A percentile compares a stretch with the other conserved stretches of the same genome.
Conservation (phyloP, 2,888 invertebrate genomes). For the Diogma glabrata region DNA sequence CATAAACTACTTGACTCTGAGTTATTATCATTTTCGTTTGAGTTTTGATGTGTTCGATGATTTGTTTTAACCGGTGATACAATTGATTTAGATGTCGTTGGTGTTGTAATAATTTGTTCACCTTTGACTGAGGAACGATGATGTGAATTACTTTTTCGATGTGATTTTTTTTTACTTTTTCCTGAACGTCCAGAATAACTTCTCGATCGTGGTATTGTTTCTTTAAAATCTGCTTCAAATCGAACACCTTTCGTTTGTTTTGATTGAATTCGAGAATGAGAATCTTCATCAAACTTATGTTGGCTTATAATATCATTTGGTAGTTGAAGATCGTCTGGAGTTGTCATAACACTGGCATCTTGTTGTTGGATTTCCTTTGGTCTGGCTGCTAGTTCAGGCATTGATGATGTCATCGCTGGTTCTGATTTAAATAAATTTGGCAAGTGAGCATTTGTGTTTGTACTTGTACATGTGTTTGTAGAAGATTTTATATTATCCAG, state of each 20-base stretch:
- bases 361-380: slow-evolving; percentile 25
- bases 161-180: slow-evolving; percentile 26
- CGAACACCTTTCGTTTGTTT: slow-evolving; percentile 31
- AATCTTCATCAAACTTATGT: neutral
- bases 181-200: slow-evolving; percentile 41
- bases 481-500: slow-evolving; percentile 44
- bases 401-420: slow-evolving; percentile 41
- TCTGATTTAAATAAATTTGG: slow-evolving; percentile 41
- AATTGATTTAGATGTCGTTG: neutral
- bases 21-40: slow-evolving; percentile 30
- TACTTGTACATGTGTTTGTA: slow-evolving; percentile 25
- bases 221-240: slow-evolving; percentile 33
- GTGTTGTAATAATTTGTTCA: slow-evolving; percentile 8
- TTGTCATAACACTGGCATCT: slow-evolving; percentile 25
- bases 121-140: slow-evolving; percentile 25
- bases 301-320: neutral
- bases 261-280: slow-evolving; percentile 9
- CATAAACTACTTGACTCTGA: slow-evolving; percentile 71
- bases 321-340: slow-evolving; percentile 11
- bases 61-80: slow-evolving; percentile 10
- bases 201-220: slow-evolving; percentile 40
- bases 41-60: slow-evolving; percentile 24
- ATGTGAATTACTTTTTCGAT: neutral
- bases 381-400: slow-evolving; percentile 44
- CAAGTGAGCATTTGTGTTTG: slow-evolving; percentile 39